Evolutionary conservation across 2,797 vertebrate species (phyloP), one percentile per base, ranked within the genome.

Genomic region (Melanotaenia trifasciata): DNA sequence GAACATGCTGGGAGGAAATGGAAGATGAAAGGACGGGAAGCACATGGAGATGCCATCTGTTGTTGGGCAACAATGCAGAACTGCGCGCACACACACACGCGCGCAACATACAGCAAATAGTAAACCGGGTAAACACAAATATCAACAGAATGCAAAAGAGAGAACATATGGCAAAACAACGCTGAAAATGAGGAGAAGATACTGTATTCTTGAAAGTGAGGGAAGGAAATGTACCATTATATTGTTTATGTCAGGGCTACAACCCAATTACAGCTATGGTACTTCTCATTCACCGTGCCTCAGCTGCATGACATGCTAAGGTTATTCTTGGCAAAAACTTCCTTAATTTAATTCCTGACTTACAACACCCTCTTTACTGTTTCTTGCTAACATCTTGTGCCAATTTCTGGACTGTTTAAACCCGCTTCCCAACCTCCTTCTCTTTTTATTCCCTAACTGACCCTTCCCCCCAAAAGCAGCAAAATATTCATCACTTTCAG

Each of bases 11-110:
- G 38, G 76, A 84, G 84, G 83, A 87, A 84, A 78, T 72, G 35
- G 63, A 86, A 79, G 76, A 87, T 0, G 67, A 81, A 78, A 87
- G 67, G 81, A 87, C 69, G 76, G 77, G 79, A 84, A 86, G 67
- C 85, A 89, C 85, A 85, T 72, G 73, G 90, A 77, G 84, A 83
- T 70, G 16, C 90, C 89, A 92, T 90, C 89, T 92, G 90, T 72
- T 90, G 83, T 87, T 74, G 70, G 84, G 75, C 77, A 76, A 86
- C 67, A 83, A 67, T 57, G 64, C 67, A 78, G 70, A 50, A 35
- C 33, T 10, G 2, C 33, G 0, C 33, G 64, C 80, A 53, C 40
- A 68, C 56, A 20, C 45, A 67, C 22, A 71, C 58, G 54, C 43
- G 69, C 58, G 54, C 43, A 30, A 74, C 12, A 78, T 30, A 66